These are phyloP conservation scores for Coenonympha arcania DNA, from an alignment of 2,888 invertebrate species.

Conservation along the genomic window DNA sequence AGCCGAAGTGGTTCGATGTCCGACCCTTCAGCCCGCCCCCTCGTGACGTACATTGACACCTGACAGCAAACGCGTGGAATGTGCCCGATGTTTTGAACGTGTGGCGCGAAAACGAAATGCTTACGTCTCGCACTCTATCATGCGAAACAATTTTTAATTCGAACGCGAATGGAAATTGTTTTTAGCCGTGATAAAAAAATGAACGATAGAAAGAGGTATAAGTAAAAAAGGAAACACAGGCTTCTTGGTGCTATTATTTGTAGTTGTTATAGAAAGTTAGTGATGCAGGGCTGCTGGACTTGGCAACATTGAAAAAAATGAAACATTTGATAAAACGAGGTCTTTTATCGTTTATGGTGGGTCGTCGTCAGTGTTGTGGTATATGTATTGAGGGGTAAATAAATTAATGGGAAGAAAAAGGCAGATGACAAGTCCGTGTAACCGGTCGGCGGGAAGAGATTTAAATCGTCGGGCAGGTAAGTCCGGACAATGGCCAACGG, in stretches of 20 bases:
- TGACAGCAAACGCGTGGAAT: slow-evolving; percentile 54
- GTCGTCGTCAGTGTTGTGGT: slow-evolving; percentile 45
- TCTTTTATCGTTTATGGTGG: slow-evolving; percentile 36
- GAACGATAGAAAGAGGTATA: background rate
- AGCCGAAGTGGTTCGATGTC: slow-evolving; percentile 47
- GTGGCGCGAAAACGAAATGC: slow-evolving; percentile 46
- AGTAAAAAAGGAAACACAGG: background rate
- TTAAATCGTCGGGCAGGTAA: slow-evolving; percentile 62
- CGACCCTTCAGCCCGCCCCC: slow-evolving; percentile 52
- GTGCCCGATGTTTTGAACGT: slow-evolving; percentile 53
- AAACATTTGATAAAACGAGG: slow-evolving; percentile 18
- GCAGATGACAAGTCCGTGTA: slow-evolving; percentile 46
- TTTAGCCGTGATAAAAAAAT: slow-evolving; percentile 9
- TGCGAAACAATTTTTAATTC: slow-evolving; percentile 29
- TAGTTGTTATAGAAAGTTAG: too few species aligned
- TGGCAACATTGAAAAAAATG: background rate
- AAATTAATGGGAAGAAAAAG: slow-evolving; percentile 58
- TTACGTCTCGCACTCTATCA: slow-evolving; percentile 31
- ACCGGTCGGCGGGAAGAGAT: slow-evolving; percentile 55
- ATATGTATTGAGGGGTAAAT: slow-evolving; percentile 47
- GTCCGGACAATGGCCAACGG: slow-evolving; percentile 64
- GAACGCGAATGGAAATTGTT: background rate
- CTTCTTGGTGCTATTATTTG: background rate
- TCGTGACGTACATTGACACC: slow-evolving; percentile 47
- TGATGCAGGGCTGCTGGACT: too few species aligned